A percentile compares a stretch with the other conserved stretches of the same genome.
Evolutionary conservation across 2,797 vertebrate genomes (phyloP).

Genomic region (Serranus cabrilla): DNA sequence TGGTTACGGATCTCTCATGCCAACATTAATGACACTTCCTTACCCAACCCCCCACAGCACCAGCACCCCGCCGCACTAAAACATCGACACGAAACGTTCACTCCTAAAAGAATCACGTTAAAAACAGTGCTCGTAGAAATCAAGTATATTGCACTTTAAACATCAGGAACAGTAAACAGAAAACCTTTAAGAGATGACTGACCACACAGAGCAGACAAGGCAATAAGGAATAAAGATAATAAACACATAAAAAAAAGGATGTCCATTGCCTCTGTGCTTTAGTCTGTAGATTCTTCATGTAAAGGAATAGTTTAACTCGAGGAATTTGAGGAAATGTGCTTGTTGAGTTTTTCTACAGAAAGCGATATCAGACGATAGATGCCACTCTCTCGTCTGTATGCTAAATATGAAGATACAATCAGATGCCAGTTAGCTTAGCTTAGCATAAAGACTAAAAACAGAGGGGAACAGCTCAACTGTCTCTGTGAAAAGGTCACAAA

Average conservation of each 20-base stretch:
- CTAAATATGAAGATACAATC: neutral
- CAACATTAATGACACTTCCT: constrained; percentile 56
- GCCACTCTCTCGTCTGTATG: neutral
- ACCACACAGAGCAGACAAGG: constrained; percentile 30
- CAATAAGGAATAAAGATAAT: constrained; percentile 32
- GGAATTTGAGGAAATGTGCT: constrained; percentile 12
- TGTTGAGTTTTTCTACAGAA: neutral
- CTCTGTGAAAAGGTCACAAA: constrained; percentile 21
- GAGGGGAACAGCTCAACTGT: neutral
- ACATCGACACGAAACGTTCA: constrained; percentile 35
- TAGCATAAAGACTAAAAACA: constrained; percentile 20
- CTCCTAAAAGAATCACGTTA: constrained; percentile 33
- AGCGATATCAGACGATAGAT: constrained; percentile 14
- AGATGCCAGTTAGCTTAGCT: constrained; percentile 18
- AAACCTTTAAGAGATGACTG: constrained; percentile 32
- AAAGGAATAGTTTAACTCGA: constrained; percentile 28
- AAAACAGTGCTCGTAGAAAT: constrained; percentile 58
- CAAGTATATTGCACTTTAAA: constrained; percentile 80
- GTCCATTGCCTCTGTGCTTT: constrained; percentile 25
- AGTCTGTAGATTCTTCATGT: constrained; percentile 39
- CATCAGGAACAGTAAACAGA: constrained; percentile 52
- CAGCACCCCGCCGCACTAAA: constrained; percentile 36
- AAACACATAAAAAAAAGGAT: constrained; percentile 25
- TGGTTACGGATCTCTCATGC: constrained; percentile 64
- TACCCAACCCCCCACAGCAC: constrained; percentile 10